phyloP scores from a whole-genome alignment of 1,140 invertebrate genomes.

The Drosophila littoralis region DNA sequence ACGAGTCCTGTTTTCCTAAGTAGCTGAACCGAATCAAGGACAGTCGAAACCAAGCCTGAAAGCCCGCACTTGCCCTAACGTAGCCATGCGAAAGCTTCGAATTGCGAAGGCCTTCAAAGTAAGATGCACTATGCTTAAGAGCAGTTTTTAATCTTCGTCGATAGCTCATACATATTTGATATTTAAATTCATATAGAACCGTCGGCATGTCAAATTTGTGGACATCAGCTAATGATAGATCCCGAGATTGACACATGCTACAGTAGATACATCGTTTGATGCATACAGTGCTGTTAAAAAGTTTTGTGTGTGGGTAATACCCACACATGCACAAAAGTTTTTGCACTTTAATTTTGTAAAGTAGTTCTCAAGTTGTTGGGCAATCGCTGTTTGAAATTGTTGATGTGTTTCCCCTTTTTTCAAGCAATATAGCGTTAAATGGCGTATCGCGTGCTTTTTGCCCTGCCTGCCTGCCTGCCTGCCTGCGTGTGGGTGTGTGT shows the following conservation, averaged over 20 bases:
- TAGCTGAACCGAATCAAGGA: too few relatives aligned
- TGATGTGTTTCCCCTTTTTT: conserved; percentile 1
- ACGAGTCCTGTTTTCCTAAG: too few relatives aligned
- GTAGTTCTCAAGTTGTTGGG: conserved; percentile 16
- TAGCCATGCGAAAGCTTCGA: too few relatives aligned
- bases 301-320: not conserved
- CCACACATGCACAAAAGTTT: conserved; percentile 2
- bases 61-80: too few relatives aligned
- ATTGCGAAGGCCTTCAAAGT: too few relatives aligned
- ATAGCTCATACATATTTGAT: too few relatives aligned
- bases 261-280: not conserved
- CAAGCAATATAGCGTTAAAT: conserved; percentile 10
- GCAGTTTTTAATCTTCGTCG: too few relatives aligned
- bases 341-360: conserved; percentile 15
- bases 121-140: too few relatives aligned
- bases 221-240: too few relatives aligned
- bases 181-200: too few relatives aligned
- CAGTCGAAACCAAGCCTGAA: too few relatives aligned
- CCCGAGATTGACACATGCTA: not conserved
- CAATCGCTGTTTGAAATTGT: conserved; percentile 14
- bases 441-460: conserved; percentile 17
- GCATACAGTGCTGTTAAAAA: not conserved
- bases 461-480: not conserved
- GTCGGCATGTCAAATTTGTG: too few relatives aligned
- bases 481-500: not conserved